These are phyloP conservation scores for Oreochromis spilurus DNA, from an alignment of 2,113 vertebrate species.

Conservation along the genomic window DNA sequence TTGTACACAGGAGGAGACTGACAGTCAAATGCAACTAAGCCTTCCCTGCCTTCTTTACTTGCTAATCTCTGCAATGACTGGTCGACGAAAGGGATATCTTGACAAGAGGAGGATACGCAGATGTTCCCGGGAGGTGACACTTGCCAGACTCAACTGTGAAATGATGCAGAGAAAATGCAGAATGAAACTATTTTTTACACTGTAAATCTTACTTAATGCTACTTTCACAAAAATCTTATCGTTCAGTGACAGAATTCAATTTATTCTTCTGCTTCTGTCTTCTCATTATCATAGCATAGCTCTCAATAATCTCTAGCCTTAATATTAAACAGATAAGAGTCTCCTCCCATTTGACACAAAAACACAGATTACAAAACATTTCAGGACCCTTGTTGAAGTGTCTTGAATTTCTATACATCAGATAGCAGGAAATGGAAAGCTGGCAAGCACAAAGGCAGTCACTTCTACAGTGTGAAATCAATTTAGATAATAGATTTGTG, in stretches of 20 bases:
- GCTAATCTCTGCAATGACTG: not conserved
- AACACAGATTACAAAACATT: conserved; percentile 16
- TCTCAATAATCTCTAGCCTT: not conserved
- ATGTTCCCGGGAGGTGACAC: not conserved
- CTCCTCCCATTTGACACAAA: not conserved
- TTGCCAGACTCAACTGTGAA: not conserved
- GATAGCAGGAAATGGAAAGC: conserved; percentile 14
- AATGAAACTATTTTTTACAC: not conserved
- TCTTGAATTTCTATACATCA: conserved; percentile 1
- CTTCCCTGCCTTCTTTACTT: not conserved
- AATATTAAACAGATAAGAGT: conserved; percentile 14
- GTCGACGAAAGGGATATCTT: not conserved
- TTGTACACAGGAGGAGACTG: conserved; percentile 2
- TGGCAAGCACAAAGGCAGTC: not conserved
- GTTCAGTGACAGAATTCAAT: conserved; percentile 19
- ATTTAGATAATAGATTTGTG: conserved; percentile 2
- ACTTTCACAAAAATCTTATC: not conserved
- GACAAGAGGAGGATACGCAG: not conserved
- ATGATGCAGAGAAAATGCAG: not conserved
- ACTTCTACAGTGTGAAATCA: not conserved
- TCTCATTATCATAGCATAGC: not conserved
- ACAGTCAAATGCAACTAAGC: conserved; percentile 26
- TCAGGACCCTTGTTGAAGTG: not conserved
- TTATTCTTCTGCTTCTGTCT: conserved; percentile 14
- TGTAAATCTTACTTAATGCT: not conserved